phyloP scores from a whole-genome alignment of 2,888 invertebrate genomes.

The Pammene aurita region DNA sequence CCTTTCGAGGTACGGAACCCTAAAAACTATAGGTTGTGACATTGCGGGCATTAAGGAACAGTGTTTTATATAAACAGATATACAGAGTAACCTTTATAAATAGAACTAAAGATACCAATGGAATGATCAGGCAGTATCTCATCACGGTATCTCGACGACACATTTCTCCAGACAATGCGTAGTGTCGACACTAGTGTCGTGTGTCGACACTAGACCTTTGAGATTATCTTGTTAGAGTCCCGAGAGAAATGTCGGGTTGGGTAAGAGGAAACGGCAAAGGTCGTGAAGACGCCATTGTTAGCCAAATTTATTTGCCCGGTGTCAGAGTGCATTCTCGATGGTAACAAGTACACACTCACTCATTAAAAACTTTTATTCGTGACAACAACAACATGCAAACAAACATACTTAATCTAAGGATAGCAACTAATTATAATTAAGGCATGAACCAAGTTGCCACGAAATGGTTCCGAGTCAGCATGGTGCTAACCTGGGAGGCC shows the following conservation, averaged over 20 bases:
- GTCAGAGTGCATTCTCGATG: constrained; percentile 26
- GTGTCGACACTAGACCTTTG: constrained; percentile 34
- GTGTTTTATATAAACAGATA: constrained; percentile 5
- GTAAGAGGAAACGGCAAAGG: constrained; percentile 34
- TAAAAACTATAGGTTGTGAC: too few relatives aligned
- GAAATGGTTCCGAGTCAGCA: too few relatives aligned
- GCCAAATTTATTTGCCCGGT: constrained; percentile 36
- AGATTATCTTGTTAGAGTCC: constrained; percentile 34
- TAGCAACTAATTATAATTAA: too few relatives aligned
- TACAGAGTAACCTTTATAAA: constrained; percentile 12
- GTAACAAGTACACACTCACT: not conserved
- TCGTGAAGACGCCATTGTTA: constrained; percentile 33
- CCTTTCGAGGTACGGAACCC: too few relatives aligned
- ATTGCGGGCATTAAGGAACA: too few relatives aligned
- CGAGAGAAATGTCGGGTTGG: constrained; percentile 33
- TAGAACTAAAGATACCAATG: constrained; percentile 25
- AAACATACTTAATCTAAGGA: too few relatives aligned
- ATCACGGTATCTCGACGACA: constrained; percentile 37
- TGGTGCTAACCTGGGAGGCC: too few relatives aligned
- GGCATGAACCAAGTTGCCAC: too few relatives aligned
- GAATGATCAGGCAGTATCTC: constrained; percentile 30
- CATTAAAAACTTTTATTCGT: too few relatives aligned
- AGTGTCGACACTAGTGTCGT: constrained; percentile 33
- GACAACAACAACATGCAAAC: too few relatives aligned
- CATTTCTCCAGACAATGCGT: constrained; percentile 41